A percentile compares a stretch with the other conserved stretches of the same genome.
These are phyloP conservation scores for Dendropsophus ebraccatus DNA, from an alignment of 2,113 vertebrate genomes.

Conservation along the genomic window DNA sequence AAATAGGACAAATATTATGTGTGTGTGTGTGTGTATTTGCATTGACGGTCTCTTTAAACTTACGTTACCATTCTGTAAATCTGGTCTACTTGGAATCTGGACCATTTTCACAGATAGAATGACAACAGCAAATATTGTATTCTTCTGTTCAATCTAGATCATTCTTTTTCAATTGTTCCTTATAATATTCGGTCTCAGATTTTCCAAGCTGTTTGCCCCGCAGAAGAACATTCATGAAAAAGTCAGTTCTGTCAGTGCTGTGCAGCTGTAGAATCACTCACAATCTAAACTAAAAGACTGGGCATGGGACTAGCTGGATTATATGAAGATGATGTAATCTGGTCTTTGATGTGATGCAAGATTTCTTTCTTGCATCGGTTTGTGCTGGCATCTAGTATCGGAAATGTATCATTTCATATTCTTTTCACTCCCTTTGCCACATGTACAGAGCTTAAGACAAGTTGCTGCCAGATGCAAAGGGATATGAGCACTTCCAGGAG, in stretches of 20 bases:
- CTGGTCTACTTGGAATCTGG: too few species aligned
- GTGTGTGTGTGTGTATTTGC: too few species aligned
- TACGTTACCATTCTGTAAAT: too few species aligned
- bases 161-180: not conserved
- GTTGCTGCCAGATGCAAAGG: conserved; percentile 19
- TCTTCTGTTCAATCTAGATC: not conserved
- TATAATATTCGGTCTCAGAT: conserved; percentile 26
- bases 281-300: conserved; percentile 8
- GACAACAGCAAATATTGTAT: not conserved
- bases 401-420: conserved; percentile 20
- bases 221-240: not conserved
- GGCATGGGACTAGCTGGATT: not conserved
- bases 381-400: not conserved
- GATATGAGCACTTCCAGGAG: conserved; percentile 4
- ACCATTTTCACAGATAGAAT: not conserved
- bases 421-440: conserved; percentile 32
- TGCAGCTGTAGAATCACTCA: conserved; percentile 22
- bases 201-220: conserved; percentile 1
- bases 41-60: too few species aligned
- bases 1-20: too few species aligned
- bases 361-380: conserved; percentile 30
- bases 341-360: conserved; percentile 40
- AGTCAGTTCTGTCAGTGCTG: not conserved
- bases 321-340: conserved; percentile 36
- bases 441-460: conserved; percentile 32